A percentile compares a stretch with the other conserved stretches of the same genome.
Evolutionary conservation across 1,140 invertebrate genomes (phyloP).

Genomic region (Drosophila kanapiae): DNA sequence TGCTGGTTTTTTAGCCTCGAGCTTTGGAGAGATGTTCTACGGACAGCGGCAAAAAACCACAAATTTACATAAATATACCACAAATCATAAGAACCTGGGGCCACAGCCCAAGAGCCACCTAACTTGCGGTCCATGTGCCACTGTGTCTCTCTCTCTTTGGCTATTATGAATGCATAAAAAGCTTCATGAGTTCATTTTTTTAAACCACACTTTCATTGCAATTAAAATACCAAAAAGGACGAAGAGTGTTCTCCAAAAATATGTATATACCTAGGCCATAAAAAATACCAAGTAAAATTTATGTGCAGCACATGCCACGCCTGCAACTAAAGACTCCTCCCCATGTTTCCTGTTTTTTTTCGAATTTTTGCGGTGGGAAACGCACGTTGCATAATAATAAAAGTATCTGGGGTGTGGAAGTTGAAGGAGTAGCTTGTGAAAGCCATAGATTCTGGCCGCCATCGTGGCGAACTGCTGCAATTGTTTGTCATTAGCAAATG

Average conservation of each 20-base stretch:
- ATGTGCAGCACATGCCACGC: conserved; percentile 69
- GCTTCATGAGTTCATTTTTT: conserved; percentile 73
- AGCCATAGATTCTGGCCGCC: conserved; percentile 32
- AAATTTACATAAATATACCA: conserved; percentile 83
- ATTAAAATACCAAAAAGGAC: conserved; percentile 65
- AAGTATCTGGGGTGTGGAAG: conserved; percentile 26
- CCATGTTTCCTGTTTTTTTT: conserved; percentile 5
- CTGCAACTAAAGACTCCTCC: conserved; percentile 48
- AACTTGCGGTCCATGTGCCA: conserved; percentile 62
- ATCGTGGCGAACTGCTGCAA: conserved; percentile 38
- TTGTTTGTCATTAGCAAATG: conserved; percentile 82
- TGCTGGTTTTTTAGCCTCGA: conserved; percentile 16
- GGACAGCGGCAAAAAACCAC: conserved; percentile 65
- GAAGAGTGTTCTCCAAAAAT: conserved; percentile 15
- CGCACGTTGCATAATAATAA: conserved; percentile 79
- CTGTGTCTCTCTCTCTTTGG: conserved; percentile 31
- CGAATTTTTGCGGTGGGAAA: conserved; percentile 49
- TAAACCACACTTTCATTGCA: conserved; percentile 70
- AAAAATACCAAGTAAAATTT: conserved; percentile 72
- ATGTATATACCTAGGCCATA: conserved; percentile 39
- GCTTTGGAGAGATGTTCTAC: conserved; percentile 48
- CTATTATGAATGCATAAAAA: conserved; percentile 80
- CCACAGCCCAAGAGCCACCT: background rate
- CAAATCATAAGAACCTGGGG: conserved; percentile 68
- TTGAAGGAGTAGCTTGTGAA: conserved; percentile 33